Conservation (phyloP, 2,113 vertebrate genomes). For the Callionymus lyra region DNA sequence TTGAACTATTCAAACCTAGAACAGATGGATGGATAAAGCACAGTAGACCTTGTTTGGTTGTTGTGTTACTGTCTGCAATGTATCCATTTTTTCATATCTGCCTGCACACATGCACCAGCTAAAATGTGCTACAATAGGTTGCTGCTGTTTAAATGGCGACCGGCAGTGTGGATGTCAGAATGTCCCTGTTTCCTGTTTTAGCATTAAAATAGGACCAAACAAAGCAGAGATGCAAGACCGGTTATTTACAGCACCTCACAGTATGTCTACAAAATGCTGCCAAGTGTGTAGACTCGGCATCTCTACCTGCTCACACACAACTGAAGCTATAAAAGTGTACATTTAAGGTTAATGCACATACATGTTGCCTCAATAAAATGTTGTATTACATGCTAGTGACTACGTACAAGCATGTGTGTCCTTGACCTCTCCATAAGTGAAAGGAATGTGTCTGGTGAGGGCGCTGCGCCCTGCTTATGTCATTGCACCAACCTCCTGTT, state of each 20-base stretch:
- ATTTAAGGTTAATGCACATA: too few species aligned
- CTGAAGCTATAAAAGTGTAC: conserved; percentile 11
- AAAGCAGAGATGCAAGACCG: conserved; percentile 66
- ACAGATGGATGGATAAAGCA: too few species aligned
- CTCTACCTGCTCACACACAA: too few species aligned
- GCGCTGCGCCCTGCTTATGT: conserved; percentile 54
- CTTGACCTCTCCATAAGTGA: conserved; percentile 56
- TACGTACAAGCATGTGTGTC: conserved; percentile 6
- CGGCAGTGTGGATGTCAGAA: conserved; percentile 41
- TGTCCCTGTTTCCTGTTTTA: conserved; percentile 72
- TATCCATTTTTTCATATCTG: too few species aligned
- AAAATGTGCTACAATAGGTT: too few species aligned
- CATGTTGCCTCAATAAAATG: too few species aligned
- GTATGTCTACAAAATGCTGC: conserved; percentile 53
- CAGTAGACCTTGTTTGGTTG: too few species aligned
- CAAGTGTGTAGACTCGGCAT: conserved; percentile 51
- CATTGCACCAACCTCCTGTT: conserved; percentile 51
- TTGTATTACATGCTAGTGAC: neutral
- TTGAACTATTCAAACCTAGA: too few species aligned
- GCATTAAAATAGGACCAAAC: conserved; percentile 72
- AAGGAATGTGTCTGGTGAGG: conserved; percentile 16
- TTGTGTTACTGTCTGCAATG: too few species aligned
- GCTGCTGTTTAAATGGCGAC: too few species aligned
- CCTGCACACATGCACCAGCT: too few species aligned
- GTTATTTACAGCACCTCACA: conserved; percentile 69